A percentile compares a stretch with the other conserved stretches of the same genome.
phyloP scores from a whole-genome alignment of 1,140 invertebrate species.

The Drosophila ercepeae region DNA sequence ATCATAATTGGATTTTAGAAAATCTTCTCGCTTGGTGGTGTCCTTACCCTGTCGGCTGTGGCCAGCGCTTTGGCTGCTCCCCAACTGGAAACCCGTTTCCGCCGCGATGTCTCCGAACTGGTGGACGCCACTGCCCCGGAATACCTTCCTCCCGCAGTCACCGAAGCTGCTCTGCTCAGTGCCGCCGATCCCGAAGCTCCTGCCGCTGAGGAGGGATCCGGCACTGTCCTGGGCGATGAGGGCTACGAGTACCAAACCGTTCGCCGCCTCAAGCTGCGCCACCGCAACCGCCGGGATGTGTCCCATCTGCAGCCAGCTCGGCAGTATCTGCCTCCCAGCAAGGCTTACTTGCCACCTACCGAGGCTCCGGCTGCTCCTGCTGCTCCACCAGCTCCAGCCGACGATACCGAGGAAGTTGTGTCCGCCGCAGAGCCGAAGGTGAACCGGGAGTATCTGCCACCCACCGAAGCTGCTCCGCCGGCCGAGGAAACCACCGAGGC shows the following conservation, averaged over 20 bases:
- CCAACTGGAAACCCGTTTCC: constrained; percentile 32
- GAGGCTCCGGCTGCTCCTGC: constrained; percentile 30
- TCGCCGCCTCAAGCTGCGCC: constrained; percentile 67
- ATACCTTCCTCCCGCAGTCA: constrained; percentile 49
- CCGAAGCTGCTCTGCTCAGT: constrained; percentile 19
- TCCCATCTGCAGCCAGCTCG: constrained; percentile 52
- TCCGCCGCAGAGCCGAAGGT: constrained; percentile 61
- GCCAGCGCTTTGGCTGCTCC: constrained; percentile 67
- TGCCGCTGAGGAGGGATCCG: constrained; percentile 10
- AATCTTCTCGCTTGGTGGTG: constrained; percentile 66
- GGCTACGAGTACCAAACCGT: constrained; percentile 77
- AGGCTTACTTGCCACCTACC: constrained; percentile 67
- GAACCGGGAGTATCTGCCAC: constrained; percentile 69
- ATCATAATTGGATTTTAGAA: constrained; percentile 42
- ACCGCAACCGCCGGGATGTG: constrained; percentile 72
- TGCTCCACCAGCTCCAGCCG: constrained; percentile 17
- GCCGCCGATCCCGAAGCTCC: constrained; percentile 11
- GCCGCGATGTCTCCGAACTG: constrained; percentile 64
- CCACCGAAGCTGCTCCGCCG: constrained; percentile 38
- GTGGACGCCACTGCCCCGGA: constrained; percentile 42
- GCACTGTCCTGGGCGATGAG: constrained; percentile 47
- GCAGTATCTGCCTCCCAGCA: constrained; percentile 62
- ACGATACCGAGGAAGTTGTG: constrained; percentile 67
- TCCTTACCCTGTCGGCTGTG: constrained; percentile 66
- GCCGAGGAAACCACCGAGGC: constrained; percentile 48